Conservation (phyloP, 2,113 vertebrate species). For the Thalassoma bifasciatum region DNA sequence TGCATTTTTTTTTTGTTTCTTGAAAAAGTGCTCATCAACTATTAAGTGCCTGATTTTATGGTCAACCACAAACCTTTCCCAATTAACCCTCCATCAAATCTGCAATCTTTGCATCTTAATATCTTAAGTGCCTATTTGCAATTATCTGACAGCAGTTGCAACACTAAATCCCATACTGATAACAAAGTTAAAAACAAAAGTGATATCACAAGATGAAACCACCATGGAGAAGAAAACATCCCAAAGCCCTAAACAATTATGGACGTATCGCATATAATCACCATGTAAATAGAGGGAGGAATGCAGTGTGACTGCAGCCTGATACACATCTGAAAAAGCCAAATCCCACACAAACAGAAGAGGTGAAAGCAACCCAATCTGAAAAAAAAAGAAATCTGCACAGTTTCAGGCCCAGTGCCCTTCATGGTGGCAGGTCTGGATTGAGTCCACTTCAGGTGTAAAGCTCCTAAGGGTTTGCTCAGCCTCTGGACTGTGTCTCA, state of each 20-base stretch:
- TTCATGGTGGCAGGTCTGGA: constrained; percentile 29
- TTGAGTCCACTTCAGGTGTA: constrained; percentile 36
- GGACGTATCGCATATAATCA: constrained; percentile 59
- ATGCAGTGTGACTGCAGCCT: constrained; percentile 56
- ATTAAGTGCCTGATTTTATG: constrained; percentile 38
- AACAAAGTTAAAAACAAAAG: constrained; percentile 66
- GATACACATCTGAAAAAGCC: constrained; percentile 62
- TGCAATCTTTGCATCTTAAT: constrained; percentile 14
- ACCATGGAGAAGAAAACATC: constrained; percentile 63
- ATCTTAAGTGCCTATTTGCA: constrained; percentile 17
- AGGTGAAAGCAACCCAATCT: constrained; percentile 17
- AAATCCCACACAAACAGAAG: constrained; percentile 43
- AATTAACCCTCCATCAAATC: constrained; percentile 12
- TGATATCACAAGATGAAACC: constrained; percentile 56
- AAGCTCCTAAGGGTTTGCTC: constrained; percentile 16
- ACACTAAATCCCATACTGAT: constrained; percentile 44
- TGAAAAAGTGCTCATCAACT: constrained; percentile 23
- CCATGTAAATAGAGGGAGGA: constrained; percentile 61
- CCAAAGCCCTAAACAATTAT: constrained; percentile 70
- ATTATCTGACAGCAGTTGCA: constrained; percentile 18
- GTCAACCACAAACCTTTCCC: constrained; percentile 23
- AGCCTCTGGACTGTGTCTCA: constrained; percentile 58
- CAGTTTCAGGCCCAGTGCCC: constrained; percentile 15
- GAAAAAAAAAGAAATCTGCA: constrained; percentile 34
- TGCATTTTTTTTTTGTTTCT: constrained; percentile 1